Conservation (phyloP, 2,888 invertebrate genomes). For the Drosophila neonasuta region DNA sequence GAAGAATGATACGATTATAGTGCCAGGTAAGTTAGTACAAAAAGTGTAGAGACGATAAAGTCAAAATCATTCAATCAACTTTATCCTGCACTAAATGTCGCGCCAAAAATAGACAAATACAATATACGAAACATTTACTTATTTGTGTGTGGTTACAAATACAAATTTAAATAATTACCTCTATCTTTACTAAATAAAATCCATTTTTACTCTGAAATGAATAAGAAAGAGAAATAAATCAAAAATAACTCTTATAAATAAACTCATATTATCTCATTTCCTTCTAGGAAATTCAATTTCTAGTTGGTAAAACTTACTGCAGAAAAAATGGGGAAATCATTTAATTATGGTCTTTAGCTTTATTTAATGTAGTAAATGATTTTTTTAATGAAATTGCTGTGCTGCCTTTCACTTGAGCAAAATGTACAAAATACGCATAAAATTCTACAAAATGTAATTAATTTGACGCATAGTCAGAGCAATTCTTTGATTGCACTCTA, state of each 20-base stretch:
- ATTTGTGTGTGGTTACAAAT: no score
- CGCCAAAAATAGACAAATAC: no score
- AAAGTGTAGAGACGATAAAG: neutral
- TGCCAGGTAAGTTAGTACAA: constrained; percentile 83
- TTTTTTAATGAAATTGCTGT: neutral
- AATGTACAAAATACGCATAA: neutral
- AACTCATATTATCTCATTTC: neutral
- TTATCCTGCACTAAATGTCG: neutral
- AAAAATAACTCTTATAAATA: neutral
- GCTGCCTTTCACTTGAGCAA: neutral
- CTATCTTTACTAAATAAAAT: neutral
- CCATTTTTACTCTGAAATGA: neutral
- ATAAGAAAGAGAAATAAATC: no score
- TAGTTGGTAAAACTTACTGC: neutral
- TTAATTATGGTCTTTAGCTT: constrained; percentile 1
- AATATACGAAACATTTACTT: no score
- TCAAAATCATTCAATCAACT: neutral
- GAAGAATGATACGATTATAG: constrained; percentile 85
- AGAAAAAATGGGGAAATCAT: neutral
- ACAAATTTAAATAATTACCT: neutral
- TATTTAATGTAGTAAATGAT: neutral
- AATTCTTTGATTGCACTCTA: constrained; percentile 35
- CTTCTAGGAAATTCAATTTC: neutral
- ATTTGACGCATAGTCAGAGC: constrained; percentile 31
- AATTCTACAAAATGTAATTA: constrained; percentile 46